A percentile compares a stretch with the other conserved stretches of the same genome.
Evolutionary conservation across 1,140 invertebrate species (phyloP).

Genomic region (Neodiprion pinetum): DNA sequence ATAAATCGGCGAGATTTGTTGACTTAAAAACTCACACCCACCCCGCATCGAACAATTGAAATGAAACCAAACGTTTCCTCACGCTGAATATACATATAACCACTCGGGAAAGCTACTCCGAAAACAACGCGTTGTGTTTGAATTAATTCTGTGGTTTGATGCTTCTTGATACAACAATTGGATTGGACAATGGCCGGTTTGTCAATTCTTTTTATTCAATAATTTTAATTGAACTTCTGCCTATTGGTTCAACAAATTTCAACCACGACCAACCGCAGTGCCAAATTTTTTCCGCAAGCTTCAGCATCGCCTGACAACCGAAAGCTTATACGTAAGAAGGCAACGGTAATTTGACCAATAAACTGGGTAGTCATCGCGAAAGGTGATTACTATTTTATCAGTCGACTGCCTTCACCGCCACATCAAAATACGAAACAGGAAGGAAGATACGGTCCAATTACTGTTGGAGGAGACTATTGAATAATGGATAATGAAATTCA

Average conservation of each 20-base stretch:
- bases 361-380: conserved; percentile 2
- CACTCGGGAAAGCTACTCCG: no score
- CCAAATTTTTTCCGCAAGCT: no score
- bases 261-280: background rate
- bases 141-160: background rate
- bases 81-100: no score
- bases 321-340: background rate
- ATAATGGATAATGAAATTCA: background rate
- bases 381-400: conserved; percentile 3
- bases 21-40: no score
- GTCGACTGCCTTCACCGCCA: background rate
- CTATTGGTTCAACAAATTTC: background rate
- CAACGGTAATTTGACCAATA: conserved; percentile 5
- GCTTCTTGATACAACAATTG: background rate
- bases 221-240: background rate
- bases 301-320: no score
- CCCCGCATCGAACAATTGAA: no score
- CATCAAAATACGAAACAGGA: conserved; percentile 2
- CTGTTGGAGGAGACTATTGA: background rate
- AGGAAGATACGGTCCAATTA: conserved; percentile 2
- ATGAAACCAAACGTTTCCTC: no score
- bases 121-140: background rate
- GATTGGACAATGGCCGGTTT: background rate
- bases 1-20: no score
- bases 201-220: background rate